phyloP scores from a whole-genome alignment of 2,888 invertebrate species.

The Synergus gifuensis region DNA sequence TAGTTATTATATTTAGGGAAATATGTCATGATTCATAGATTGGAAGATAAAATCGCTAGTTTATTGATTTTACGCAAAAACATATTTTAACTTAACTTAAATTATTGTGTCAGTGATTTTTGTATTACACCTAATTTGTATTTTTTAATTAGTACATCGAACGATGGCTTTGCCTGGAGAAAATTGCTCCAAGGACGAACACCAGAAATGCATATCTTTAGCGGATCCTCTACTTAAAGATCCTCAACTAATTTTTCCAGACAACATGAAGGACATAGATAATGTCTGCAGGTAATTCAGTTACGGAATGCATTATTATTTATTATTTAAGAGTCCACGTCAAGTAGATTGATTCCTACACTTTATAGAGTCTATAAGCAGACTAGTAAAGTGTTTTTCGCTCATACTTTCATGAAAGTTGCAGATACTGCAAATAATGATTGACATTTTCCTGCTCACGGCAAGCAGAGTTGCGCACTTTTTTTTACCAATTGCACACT shows the following conservation, averaged over 20 bases:
- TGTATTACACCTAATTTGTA: neutral
- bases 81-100: neutral
- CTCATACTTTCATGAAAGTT: slow-evolving; percentile 18
- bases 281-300: slow-evolving; percentile 79
- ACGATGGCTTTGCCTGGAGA: slow-evolving; percentile 42
- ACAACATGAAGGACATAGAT: slow-evolving; percentile 81
- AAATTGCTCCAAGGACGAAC: slow-evolving; percentile 78
- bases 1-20: neutral
- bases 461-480: neutral
- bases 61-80: neutral
- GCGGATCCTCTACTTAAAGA: slow-evolving; percentile 82
- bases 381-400: slow-evolving; percentile 12
- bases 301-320: slow-evolving; percentile 21
- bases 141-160: slow-evolving; percentile 4
- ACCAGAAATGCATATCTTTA: slow-evolving; percentile 80
- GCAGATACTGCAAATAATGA: slow-evolving; percentile 13
- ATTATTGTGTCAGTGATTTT: neutral
- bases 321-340: slow-evolving; percentile 31
- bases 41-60: neutral
- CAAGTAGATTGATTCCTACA: slow-evolving; percentile 23
- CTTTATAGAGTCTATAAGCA: slow-evolving; percentile 31
- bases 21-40: neutral
- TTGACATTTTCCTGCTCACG: slow-evolving; percentile 10
- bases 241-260: slow-evolving; percentile 82
- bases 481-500: neutral